Conservation (phyloP, 2,797 vertebrate species). For the Vultur gryphus region DNA sequence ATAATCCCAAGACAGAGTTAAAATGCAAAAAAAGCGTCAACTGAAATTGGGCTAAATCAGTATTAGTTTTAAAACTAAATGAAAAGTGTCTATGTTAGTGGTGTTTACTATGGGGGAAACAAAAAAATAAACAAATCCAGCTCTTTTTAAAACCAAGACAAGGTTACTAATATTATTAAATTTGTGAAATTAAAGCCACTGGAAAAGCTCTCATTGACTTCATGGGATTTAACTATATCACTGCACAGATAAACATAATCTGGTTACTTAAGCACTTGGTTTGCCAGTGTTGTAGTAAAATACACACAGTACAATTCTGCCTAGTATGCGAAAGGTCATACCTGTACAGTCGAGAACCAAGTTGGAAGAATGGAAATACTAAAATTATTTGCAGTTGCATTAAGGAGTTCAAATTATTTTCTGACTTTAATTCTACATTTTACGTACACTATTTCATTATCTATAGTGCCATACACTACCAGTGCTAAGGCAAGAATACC, state of each 20-base stretch:
- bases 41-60: neutral
- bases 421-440: neutral
- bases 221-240: neutral
- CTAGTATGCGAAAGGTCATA: neutral
- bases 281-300: neutral
- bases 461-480: neutral
- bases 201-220: neutral
- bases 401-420: neutral
- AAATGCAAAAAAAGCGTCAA: neutral
- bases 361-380: neutral
- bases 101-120: neutral
- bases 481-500: neutral
- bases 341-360: rapidly evolving
- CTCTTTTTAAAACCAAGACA: neutral
- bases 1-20: neutral
- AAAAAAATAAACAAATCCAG: neutral
- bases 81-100: neutral
- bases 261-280: neutral
- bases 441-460: neutral
- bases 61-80: neutral
- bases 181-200: neutral
- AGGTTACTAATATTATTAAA: neutral
- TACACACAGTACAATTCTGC: neutral
- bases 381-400: neutral
- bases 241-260: neutral